phyloP scores from a whole-genome alignment of 2,888 invertebrate species.

The Chalcis sispes region DNA sequence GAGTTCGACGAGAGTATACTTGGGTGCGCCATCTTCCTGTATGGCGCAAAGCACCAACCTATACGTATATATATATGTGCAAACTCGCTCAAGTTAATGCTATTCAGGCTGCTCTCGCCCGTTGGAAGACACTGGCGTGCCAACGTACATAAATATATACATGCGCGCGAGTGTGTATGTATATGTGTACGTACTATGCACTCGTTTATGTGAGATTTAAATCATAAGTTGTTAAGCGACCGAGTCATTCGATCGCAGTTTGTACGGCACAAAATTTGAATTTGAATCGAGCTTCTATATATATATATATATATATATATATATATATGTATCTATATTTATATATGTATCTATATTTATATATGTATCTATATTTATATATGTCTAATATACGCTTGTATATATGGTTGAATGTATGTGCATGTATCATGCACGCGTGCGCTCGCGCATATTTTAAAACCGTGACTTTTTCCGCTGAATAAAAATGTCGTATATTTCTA shows the following conservation, averaged over 20 bases:
- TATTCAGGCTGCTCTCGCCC: constrained; percentile 5
- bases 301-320: too few relatives aligned
- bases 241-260: constrained; percentile 5
- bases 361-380: too few relatives aligned
- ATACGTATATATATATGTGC: background rate
- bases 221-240: constrained; percentile 23
- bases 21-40: background rate
- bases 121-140: too few relatives aligned
- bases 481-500: too few relatives aligned
- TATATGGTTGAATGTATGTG: too few relatives aligned
- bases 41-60: background rate
- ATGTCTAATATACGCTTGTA: too few relatives aligned
- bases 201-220: constrained; percentile 12
- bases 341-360: too few relatives aligned
- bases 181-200: constrained; percentile 13
- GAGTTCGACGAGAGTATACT: background rate
- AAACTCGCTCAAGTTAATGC: background rate
- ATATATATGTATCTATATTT: too few relatives aligned
- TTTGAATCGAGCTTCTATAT: constrained; percentile 6
- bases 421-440: too few relatives aligned
- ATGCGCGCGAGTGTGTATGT: background rate
- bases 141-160: too few relatives aligned
- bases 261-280: constrained; percentile 14
- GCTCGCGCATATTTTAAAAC: too few relatives aligned
- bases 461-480: too few relatives aligned